Conservation (phyloP, 1,140 invertebrate species). For the Portunus trituberculatus region DNA sequence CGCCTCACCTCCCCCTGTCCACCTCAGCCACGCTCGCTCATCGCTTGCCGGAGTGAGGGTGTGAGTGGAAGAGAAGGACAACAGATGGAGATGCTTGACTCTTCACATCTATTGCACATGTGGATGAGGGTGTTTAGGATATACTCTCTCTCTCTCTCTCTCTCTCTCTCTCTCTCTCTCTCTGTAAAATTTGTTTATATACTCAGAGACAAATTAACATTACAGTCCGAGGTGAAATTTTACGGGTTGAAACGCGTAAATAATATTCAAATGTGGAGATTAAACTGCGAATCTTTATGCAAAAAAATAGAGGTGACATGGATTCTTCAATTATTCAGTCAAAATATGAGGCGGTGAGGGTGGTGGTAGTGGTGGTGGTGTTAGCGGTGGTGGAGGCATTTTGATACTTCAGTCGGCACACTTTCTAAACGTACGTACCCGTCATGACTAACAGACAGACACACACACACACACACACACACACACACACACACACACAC, state of each 20-base stretch:
- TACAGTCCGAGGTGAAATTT: constrained; percentile 33
- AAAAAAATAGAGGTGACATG: background rate
- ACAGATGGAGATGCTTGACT: too few relatives aligned
- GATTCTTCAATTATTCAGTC: constrained; percentile 1
- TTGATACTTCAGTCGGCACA: too few relatives aligned
- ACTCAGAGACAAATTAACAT: constrained; percentile 53
- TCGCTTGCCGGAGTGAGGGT: too few relatives aligned
- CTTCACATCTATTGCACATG: too few relatives aligned
- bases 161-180: background rate
- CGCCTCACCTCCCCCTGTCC: background rate
- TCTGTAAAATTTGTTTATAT: constrained; percentile 28
- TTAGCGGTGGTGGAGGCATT: background rate
- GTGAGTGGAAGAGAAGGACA: too few relatives aligned
- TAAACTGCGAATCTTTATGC: constrained; percentile 57
- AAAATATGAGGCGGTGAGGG: background rate
- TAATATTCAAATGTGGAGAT: constrained; percentile 41
- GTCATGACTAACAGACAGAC: background rate
- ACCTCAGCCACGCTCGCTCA: background rate
- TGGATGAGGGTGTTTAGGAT: too few relatives aligned
- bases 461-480: background rate
- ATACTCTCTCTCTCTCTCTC: too few relatives aligned
- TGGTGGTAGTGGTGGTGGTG: too few relatives aligned
- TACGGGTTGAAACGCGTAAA: constrained; percentile 25
- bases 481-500: background rate
- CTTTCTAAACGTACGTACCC: background rate